Evolutionary conservation across 2,888 invertebrate genomes (phyloP), one percentile per base, ranked within the genome.

Genomic region (Myopa testacea): DNA sequence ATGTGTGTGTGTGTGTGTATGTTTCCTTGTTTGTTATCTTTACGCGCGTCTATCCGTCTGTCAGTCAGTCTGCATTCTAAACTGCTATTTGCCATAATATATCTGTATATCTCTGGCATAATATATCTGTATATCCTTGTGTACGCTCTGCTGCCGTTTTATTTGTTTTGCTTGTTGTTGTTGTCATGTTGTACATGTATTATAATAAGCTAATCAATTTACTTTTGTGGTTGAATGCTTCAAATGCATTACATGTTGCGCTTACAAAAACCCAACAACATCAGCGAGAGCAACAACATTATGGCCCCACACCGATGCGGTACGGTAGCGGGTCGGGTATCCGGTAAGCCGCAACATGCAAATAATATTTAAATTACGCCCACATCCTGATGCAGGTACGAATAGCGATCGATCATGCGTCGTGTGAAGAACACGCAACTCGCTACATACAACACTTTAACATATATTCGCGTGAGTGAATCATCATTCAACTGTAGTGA

Each of bases 201-300:
- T 50, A 14, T 50, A 40, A 68, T 75, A 75, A 75, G 68, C 68
- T 26, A 55, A 68, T 75, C 75, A 68, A 75, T 68, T 75, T 68
- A 10, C 52, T 38, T 75, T 37, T 45, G 34, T 52, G 34, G 65
- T 65, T 65, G 50, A 45, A 19, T 50, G n/a, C 40, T 63, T 26
- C 19, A 63, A 40, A 63, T 34, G 3, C 8, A 34, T 26, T 26
- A 26, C 26, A 26, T 26, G 45, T 45, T 10, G 45, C 10, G 7
- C 19, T 45, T 26, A 8, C 45, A 26, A 14, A 8, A 50, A 50
- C 26, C 45, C 45, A 69, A 19, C 8, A 19, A 69, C 7, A 69
- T 6, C 62, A n/a, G 4, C 62, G 5, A 58, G 19, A 52, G 52
- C 52, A 3, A n/a, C 55, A 55, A n/a, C 16, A 55, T 55, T 16